phyloP scores from a whole-genome alignment of 2,113 vertebrate species.

The Tyrannus savana region DNA sequence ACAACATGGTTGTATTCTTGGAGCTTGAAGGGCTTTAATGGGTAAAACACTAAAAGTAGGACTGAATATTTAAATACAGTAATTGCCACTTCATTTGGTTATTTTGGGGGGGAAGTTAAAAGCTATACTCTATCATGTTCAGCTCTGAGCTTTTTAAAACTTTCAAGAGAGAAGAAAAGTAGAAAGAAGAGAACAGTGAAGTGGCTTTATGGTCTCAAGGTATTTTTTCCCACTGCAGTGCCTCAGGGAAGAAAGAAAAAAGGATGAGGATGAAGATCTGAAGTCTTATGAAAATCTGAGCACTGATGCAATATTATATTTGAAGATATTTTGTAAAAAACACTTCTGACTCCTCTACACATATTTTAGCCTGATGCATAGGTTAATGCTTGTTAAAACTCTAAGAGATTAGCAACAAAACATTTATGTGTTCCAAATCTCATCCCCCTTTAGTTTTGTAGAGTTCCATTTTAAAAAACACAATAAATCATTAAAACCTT shows the following conservation, averaged over 20 bases:
- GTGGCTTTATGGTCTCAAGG: background rate
- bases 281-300: background rate
- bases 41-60: background rate
- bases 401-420: background rate
- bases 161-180: background rate
- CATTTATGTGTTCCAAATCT: background rate
- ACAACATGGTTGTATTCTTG: background rate
- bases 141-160: background rate
- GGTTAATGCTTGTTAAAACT: background rate
- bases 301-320: background rate
- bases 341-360: background rate
- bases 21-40: background rate
- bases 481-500: background rate
- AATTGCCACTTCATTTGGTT: background rate
- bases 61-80: background rate
- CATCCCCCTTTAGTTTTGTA: background rate
- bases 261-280: fast-evolving
- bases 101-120: background rate
- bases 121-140: background rate
- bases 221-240: background rate
- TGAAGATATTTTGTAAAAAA: background rate
- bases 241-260: background rate
- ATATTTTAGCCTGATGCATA: background rate
- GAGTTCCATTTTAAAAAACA: background rate
- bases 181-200: background rate